phyloP scores from a whole-genome alignment of 1,140 invertebrate genomes.

The Lordiphosa stackelbergi region DNA sequence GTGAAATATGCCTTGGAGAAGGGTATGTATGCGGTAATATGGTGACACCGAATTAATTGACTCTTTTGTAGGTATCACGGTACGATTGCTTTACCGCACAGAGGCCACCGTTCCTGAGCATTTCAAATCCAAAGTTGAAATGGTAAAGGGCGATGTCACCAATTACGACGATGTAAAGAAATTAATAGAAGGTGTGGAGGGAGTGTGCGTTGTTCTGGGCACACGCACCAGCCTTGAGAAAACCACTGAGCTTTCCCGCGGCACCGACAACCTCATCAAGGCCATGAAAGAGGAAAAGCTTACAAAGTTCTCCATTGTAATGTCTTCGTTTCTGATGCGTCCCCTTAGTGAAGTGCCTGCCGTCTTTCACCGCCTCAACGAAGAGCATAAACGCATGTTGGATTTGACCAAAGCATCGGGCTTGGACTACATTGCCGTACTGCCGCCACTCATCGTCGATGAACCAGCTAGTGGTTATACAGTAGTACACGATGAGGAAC shows the following conservation, averaged over 20 bases:
- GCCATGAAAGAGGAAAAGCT: constrained; percentile 86
- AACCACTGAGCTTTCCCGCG: constrained; percentile 87
- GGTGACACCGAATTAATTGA: constrained; percentile 11
- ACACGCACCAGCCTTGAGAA: constrained; percentile 86
- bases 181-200: constrained; percentile 84
- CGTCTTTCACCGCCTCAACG: constrained; percentile 84
- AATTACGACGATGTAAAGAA: constrained; percentile 85
- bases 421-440: constrained; percentile 87
- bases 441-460: constrained; percentile 88
- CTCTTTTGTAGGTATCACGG: constrained; percentile 80
- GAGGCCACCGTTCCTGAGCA: constrained; percentile 82
- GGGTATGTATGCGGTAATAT: constrained; percentile 79
- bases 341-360: constrained; percentile 84
- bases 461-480: constrained; percentile 57
- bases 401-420: constrained; percentile 82
- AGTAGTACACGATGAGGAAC: constrained; percentile 78
- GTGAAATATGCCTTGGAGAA: constrained; percentile 85
- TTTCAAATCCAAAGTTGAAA: constrained; percentile 82
- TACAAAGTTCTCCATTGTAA: constrained; percentile 84
- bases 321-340: constrained; percentile 89
- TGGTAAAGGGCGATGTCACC: constrained; percentile 85
- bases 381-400: constrained; percentile 88
- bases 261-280: constrained; percentile 87
- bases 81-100: constrained; percentile 86
- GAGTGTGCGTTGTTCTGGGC: constrained; percentile 87